Percentiles rank a stretch among this genome's conserved stretches.
phyloP scores from a whole-genome alignment of 2,113 vertebrate species.

The Rhinopithecus roxellana region DNA sequence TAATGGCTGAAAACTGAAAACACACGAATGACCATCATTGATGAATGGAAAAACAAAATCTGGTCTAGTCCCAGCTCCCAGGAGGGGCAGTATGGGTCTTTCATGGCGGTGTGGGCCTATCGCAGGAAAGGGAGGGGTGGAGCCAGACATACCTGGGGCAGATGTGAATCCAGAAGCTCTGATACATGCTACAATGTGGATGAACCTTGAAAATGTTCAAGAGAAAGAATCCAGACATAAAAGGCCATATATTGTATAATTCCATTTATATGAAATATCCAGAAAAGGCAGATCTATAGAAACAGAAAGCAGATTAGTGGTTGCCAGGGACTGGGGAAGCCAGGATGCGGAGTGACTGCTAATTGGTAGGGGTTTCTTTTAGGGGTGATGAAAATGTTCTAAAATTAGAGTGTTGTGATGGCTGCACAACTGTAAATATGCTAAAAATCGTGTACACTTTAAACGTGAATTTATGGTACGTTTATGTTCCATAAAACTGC shows the following conservation, averaged over 20 bases:
- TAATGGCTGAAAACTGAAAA: background rate
- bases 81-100: background rate
- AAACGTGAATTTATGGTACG: background rate
- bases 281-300: background rate
- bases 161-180: background rate
- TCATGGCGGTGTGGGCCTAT: background rate
- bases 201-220: background rate
- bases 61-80: background rate
- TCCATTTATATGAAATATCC: conserved; percentile 8
- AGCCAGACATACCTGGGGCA: background rate
- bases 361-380: conserved; percentile 16
- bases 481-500: background rate
- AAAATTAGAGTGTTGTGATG: conserved; percentile 30
- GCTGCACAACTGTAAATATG: conserved; percentile 28
- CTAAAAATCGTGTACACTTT: background rate
- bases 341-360: background rate
- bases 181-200: background rate
- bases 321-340: background rate
- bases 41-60: background rate
- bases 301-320: background rate
- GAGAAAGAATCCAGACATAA: conserved; percentile 1
- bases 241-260: background rate
- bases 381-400: background rate
- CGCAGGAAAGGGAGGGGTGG: background rate
- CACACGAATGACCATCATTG: background rate